Evolutionary conservation across 2,888 invertebrate genomes (phyloP).

Genomic region (Branchipolynoe longqiensis): DNA sequence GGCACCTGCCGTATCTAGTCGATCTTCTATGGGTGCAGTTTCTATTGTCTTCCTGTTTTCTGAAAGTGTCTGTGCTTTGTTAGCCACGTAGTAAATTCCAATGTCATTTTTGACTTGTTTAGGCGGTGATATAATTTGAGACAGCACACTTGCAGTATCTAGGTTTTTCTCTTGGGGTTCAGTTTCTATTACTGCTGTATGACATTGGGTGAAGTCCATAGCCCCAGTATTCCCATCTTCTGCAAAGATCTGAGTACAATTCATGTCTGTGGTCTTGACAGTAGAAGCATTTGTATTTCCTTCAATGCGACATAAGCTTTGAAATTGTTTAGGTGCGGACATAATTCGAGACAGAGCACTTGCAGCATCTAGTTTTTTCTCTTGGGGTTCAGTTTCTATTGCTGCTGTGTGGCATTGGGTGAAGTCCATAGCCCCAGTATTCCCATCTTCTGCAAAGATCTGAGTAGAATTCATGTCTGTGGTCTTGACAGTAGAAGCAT

Average conservation of each 20-base stretch:
- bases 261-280: too few relatives aligned
- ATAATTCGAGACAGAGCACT: conserved; percentile 4
- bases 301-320: neutral
- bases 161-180: neutral
- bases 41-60: too few relatives aligned
- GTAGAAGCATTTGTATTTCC: too few relatives aligned
- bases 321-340: neutral
- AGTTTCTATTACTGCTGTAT: neutral
- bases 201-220: conserved; percentile 35
- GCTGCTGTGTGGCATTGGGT: neutral
- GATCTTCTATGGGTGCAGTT: too few relatives aligned
- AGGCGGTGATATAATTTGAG: neutral
- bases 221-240: neutral
- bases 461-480: too few relatives aligned
- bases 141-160: neutral
- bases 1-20: too few relatives aligned
- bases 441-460: neutral
- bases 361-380: neutral
- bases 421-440: conserved; percentile 19
- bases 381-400: neutral
- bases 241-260: neutral
- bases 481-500: too few relatives aligned
- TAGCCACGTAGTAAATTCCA: neutral
- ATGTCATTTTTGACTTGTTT: neutral
- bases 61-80: neutral